Percentiles rank a stretch among this genome's conserved stretches.
Conservation (phyloP, 2,113 vertebrate species). For the Leptodactylus fuscus region DNA sequence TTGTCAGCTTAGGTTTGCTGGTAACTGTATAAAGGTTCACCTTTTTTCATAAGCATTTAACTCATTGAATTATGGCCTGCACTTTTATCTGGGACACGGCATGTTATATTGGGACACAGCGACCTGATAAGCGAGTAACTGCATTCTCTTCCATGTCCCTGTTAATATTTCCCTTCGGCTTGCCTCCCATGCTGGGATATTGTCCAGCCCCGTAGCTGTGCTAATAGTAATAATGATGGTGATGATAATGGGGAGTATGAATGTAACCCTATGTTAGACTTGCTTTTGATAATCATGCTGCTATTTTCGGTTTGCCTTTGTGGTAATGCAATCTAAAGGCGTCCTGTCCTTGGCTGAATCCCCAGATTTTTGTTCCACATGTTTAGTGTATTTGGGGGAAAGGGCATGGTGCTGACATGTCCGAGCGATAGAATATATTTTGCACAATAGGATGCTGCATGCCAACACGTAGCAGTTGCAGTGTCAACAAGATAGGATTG, state of each 20-base stretch:
- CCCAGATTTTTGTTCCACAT: conserved; percentile 12
- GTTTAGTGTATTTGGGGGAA: background rate
- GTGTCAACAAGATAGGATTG: background rate
- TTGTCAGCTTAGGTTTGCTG: background rate
- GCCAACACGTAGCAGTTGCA: background rate
- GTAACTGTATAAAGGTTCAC: background rate
- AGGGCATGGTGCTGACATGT: background rate
- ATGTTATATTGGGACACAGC: background rate
- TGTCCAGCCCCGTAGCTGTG: background rate
- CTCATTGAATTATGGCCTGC: background rate
- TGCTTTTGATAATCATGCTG: conserved; percentile 15
- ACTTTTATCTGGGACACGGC: background rate
- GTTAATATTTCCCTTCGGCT: conserved; percentile 10
- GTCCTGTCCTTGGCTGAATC: conserved; percentile 35
- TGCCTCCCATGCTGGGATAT: background rate
- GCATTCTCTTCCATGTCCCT: background rate
- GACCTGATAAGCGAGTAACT: background rate
- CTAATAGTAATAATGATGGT: background rate
- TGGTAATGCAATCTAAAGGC: conserved; percentile 21
- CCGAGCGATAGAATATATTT: conserved; percentile 3
- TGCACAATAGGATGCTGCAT: conserved; percentile 21
- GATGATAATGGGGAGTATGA: background rate
- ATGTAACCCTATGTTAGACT: conserved; percentile 18
- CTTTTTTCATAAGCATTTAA: background rate
- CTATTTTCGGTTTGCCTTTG: conserved; percentile 41